Base-by-base conservation (phyloP, 2,113 vertebrate genomes). In the Percopsis transmontana region DNA sequence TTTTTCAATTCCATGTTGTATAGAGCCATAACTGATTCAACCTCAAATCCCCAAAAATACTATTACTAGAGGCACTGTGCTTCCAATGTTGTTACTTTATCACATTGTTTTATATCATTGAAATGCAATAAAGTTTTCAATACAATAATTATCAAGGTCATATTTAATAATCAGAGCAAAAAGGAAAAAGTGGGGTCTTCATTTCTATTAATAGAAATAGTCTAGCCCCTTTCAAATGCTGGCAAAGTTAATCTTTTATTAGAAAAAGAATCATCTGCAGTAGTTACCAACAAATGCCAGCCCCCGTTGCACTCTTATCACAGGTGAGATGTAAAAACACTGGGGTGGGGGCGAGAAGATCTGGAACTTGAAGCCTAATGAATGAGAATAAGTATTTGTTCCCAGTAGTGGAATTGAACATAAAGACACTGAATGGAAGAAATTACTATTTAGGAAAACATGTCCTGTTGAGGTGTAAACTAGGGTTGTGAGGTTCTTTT, bases 171-270 rank as follows among this genome's bases (percentile, higher is more conserved):
- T 54, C 63, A n/a, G 40, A 20, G 58, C 14, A 10, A 10, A 71
- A 70, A 83, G 68, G 59, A 71, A 81, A 70, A 58, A 19, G 48
- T 50, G 62, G 80, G 82, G 81, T 79, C 80, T 79, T 44, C 86
- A 86, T 64, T 58, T 42, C 45, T 39, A 18, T 14, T 38, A 54
- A 21, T 60, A 72, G 27, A 82, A 71, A 58, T 19, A n/a, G 44
- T 50, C 55, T 64, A 39, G 23, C 55, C 56, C 23, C 55, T 27
- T 58, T 62, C 54, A 47, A 18, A 27, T 76, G 69, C 76, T 76
- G 72, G 71, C 55, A 79, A 69, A 78, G 66, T 60, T 38, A 76
- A 71, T 69, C 58, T 79, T 83, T 83, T 83, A 79, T 80, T 58
- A 54, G 58, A 81, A 79, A 84, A 50, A 63, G 23, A 60, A 24